Conservation (phyloP, 2,888 invertebrate species). For the Phortica okadai region DNA sequence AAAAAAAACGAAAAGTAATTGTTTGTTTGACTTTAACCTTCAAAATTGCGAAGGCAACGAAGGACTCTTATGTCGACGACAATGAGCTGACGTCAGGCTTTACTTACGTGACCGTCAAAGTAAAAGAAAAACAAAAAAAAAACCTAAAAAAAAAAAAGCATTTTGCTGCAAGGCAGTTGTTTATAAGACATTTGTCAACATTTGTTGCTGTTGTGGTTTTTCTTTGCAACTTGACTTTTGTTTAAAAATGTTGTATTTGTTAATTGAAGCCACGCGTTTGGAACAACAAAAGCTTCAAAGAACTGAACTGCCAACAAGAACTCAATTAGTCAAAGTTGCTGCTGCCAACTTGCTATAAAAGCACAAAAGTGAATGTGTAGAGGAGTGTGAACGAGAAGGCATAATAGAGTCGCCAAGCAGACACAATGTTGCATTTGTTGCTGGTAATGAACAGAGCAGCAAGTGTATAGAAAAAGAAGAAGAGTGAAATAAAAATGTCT, state of each 20-base stretch:
- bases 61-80: neutral
- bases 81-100: constrained; percentile 8
- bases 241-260: neutral
- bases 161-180: constrained; percentile 1
- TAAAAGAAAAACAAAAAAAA: neutral
- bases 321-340: constrained; percentile 26
- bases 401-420: neutral
- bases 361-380: neutral
- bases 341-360: constrained; percentile 12
- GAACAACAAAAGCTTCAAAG: too few relatives aligned
- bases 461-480: neutral
- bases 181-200: neutral
- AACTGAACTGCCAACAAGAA: constrained; percentile 4
- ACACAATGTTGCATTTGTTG: too few relatives aligned
- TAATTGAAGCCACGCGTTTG: neutral
- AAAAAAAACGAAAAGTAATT: neutral
- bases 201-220: neutral
- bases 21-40: constrained; percentile 19
- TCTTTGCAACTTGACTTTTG: neutral
- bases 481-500: neutral
- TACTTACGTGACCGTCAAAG: constrained; percentile 8
- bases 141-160: neutral
- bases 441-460: neutral
- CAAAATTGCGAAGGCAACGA: neutral
- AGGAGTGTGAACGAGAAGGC: neutral